Evolutionary conservation across 2,797 vertebrate genomes (phyloP).

Genomic region (Eulemur mongoz): DNA sequence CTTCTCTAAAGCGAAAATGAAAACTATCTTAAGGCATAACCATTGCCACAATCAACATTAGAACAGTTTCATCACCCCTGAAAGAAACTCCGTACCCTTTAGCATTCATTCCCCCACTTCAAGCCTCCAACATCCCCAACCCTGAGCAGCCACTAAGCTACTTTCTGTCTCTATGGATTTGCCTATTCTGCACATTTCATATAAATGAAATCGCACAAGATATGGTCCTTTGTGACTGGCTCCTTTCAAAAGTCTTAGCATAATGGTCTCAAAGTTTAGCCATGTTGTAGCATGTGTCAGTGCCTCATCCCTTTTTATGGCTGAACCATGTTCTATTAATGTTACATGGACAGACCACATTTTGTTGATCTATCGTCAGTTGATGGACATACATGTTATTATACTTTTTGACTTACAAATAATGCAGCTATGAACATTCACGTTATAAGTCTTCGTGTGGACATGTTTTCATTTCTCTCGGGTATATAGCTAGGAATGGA

Average conservation of each 20-base stretch:
- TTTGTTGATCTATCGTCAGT: neutral
- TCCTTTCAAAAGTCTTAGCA: neutral
- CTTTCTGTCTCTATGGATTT: neutral
- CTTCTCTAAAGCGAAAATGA: neutral
- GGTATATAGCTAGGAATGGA: neutral
- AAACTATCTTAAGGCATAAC: neutral
- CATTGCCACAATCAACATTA: neutral
- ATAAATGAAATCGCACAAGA: neutral
- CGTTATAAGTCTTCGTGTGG: neutral
- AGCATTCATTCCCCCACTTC: neutral
- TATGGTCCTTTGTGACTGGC: neutral
- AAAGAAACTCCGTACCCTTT: neutral
- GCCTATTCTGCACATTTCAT: neutral
- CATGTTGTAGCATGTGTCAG: accelerated
- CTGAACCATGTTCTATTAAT: neutral
- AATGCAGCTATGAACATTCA: accelerated
- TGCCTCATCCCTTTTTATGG: neutral
- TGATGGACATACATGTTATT: neutral
- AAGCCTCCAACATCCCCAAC: neutral
- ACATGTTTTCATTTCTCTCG: neutral
- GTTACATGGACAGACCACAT: neutral
- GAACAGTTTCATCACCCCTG: neutral
- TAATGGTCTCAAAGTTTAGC: neutral
- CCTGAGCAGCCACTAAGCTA: neutral
- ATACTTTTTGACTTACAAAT: neutral